Percentiles rank a stretch among this genome's conserved stretches.
phyloP scores from a whole-genome alignment of 2,888 invertebrate genomes.

The Itoplectis maculator region DNA sequence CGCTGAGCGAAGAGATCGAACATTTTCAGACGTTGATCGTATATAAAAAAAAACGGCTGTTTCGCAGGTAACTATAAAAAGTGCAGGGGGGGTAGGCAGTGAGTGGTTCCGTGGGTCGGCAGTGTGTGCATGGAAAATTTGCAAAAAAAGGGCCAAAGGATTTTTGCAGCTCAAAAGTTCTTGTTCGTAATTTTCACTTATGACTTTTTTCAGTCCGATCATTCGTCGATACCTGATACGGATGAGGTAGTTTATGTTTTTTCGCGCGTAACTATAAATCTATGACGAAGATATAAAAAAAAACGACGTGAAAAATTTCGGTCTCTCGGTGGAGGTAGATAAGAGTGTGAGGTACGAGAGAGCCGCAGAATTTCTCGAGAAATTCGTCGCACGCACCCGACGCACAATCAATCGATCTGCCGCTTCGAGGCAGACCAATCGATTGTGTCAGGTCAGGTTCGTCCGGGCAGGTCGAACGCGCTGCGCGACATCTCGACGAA shows the following conservation, averaged over 20 bases:
- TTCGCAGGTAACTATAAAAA: conserved; percentile 14
- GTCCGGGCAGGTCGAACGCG: neutral
- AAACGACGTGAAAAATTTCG: conserved; percentile 31
- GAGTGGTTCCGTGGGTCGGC: conserved; percentile 17
- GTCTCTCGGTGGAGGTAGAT: conserved; percentile 61
- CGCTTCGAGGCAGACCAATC: neutral
- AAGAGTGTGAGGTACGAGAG: conserved; percentile 50
- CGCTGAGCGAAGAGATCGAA: conserved; percentile 24
- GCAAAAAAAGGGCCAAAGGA: neutral
- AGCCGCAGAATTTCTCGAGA: conserved; percentile 33
- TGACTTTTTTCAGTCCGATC: conserved; percentile 17
- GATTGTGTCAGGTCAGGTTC: neutral
- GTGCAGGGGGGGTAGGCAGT: neutral
- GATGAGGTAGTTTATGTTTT: conserved; percentile 60
- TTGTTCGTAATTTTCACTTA: conserved; percentile 17
- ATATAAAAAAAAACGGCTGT: neutral
- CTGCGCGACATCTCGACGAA: conserved; percentile 10
- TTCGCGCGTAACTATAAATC: conserved; percentile 20
- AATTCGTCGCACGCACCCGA: too few relatives aligned
- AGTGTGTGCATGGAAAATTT: conserved; percentile 27
- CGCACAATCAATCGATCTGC: neutral
- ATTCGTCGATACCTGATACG: conserved; percentile 31
- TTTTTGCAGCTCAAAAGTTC: conserved; percentile 21
- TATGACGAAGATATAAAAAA: conserved; percentile 12
- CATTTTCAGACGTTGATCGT: conserved; percentile 35